Base-by-base conservation (phyloP, 2,888 invertebrate genomes). In the Nowickia ferox region DNA sequence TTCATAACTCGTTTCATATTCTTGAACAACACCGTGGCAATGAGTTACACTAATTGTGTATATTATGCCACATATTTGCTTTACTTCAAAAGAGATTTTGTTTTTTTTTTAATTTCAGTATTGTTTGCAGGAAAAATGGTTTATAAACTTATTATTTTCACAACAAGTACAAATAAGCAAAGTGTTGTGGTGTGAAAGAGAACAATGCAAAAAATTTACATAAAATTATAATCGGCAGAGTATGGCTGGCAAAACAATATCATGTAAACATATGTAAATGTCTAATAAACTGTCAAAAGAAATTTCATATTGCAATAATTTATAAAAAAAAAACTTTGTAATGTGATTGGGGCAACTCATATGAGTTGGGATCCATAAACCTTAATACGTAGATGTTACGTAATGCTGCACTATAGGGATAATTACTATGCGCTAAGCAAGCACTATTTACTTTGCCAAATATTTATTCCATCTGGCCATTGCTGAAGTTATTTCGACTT, bases 41-140 rank as follows among this genome's bases (percentile, higher is more conserved):
- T 53, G 51, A 46, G 19, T 48, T 48, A 3, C 15, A 40, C 22
- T 57, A 65, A 38, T 0, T 1, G 19, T 2, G n/a, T 38, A 2
- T n/a, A 38, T 63, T 15, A n/a, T 61, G 42, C 15, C 19, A 55
- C 44, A 48, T 40, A 11, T 82, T 69, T 63, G 44, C 13, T 19
- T 9, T 17, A 38, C 8, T 72, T 13, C 13, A 65, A 59, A 75
- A 11, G 42, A 13, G 13, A 44, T 61, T 55, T n/a, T 42, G n/a
- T 6, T 30, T 30, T 30, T 30, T 30, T 30, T 6, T 30, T 0
- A 30, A 30, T 6, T 38, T 48, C 17, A 30, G 6, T 30, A 6
- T 30, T 30, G 30, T 30, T 30, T 30, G 30, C 30, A 30, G 3
- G 2, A 6, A 30, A 6, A 6, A 30, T 30, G 6, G 6, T 30